Evolutionary conservation across 2,888 invertebrate genomes (phyloP).

Genomic region (Laspeyria flexula): DNA sequence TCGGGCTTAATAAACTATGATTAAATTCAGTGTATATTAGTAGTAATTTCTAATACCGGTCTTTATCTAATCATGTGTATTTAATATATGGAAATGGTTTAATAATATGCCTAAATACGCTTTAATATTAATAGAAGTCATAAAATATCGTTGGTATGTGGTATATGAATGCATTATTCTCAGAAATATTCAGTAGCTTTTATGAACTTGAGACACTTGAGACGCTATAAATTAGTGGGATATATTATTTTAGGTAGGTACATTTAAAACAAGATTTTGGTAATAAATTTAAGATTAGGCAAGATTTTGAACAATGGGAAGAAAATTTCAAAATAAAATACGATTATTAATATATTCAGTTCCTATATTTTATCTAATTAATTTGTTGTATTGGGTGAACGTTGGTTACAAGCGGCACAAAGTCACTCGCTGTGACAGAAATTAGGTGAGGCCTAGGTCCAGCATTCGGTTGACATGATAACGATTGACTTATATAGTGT

Average conservation of each 20-base stretch:
- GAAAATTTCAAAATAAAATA: too few relatives aligned
- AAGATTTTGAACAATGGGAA: too few relatives aligned
- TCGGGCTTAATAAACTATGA: neutral
- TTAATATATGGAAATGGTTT: constrained; percentile 8
- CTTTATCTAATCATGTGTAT: neutral
- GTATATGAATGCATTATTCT: neutral
- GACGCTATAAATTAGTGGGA: neutral
- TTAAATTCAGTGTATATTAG: neutral
- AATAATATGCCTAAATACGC: constrained; percentile 2
- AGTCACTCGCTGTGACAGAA: too few relatives aligned
- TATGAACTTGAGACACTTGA: neutral
- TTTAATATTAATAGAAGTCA: neutral
- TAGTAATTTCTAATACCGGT: neutral
- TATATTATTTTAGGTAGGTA: neutral
- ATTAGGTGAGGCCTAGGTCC: too few relatives aligned
- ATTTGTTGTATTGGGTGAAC: too few relatives aligned
- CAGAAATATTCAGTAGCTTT: constrained; percentile 4
- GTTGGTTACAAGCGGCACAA: too few relatives aligned
- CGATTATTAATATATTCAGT: too few relatives aligned
- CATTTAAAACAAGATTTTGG: neutral
- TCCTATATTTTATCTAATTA: too few relatives aligned
- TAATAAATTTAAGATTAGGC: too few relatives aligned
- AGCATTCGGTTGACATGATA: too few relatives aligned
- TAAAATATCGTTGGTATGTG: constrained; percentile 6
- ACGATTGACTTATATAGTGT: too few relatives aligned